A percentile compares a stretch with the other conserved stretches of the same genome.
These are phyloP conservation scores for Andrena dorsata DNA, from an alignment of 2,888 invertebrate genomes.

Conservation along the genomic window DNA sequence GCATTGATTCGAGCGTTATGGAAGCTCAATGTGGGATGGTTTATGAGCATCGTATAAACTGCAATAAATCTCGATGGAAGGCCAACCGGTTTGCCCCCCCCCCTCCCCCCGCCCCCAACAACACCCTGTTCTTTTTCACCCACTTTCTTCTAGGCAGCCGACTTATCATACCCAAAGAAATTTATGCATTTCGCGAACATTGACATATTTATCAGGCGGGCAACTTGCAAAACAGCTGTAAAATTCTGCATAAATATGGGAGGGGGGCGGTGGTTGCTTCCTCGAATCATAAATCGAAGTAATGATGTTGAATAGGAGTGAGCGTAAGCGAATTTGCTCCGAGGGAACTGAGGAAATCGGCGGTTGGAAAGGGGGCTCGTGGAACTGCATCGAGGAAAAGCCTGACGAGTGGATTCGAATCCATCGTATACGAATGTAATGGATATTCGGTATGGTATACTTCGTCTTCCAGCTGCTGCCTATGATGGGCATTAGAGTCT, in stretches of 20 bases:
- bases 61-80: slow-evolving; percentile 57
- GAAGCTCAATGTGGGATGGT: slow-evolving; percentile 2
- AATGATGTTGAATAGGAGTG: slow-evolving; percentile 3
- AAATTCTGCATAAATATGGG: slow-evolving; percentile 34
- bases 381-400: not conserved
- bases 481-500: no score
- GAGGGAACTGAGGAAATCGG: not conserved
- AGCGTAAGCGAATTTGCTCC: not conserved
- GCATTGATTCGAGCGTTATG: slow-evolving; percentile 3
- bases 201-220: slow-evolving; percentile 35
- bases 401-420: not conserved
- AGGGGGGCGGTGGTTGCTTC: not conserved
- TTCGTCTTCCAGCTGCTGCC: no score
- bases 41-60: slow-evolving; percentile 37
- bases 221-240: slow-evolving; percentile 9
- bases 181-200: slow-evolving; percentile 13
- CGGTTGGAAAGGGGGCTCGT: no score
- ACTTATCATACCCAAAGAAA: slow-evolving; percentile 43
- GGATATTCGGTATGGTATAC: no score
- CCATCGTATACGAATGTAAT: not conserved
- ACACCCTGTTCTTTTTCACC: not conserved
- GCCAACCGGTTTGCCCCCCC: slow-evolving; percentile 19
- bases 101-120: not conserved
- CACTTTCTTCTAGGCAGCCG: slow-evolving; percentile 9
- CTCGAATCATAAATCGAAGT: slow-evolving; percentile 27